Conservation (phyloP, 2,797 vertebrate species). For the Anabas testudineus region DNA sequence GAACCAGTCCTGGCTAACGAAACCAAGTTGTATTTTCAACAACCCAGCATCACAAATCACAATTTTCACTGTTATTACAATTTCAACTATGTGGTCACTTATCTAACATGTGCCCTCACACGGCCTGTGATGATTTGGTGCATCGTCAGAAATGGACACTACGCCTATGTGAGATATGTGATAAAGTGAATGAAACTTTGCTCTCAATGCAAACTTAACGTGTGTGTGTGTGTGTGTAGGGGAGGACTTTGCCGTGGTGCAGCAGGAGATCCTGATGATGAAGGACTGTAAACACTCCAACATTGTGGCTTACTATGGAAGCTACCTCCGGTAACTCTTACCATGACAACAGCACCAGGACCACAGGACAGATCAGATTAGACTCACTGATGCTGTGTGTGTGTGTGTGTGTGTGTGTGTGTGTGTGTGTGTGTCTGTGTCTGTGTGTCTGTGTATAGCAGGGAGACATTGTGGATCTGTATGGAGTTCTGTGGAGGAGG, state of each 20-base stretch:
- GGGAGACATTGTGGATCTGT: constrained; percentile 88
- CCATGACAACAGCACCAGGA: constrained; percentile 5
- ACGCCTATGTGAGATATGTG: no score
- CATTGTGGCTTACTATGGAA: constrained; percentile 94
- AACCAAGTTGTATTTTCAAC: no score
- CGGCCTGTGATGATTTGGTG: no score
- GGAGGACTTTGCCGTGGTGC: constrained; percentile 93
- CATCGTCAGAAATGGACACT: no score
- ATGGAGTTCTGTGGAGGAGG: constrained; percentile 95
- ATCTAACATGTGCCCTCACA: no score
- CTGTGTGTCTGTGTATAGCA: neutral
- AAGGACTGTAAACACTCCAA: constrained; percentile 95
- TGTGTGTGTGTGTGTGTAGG: constrained; percentile 70
- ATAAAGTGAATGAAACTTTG: no score
- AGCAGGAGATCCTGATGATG: constrained; percentile 96
- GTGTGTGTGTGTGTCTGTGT: neutral
- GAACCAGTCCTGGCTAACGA: no score
- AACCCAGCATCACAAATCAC: no score
- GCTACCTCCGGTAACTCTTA: constrained; percentile 88
- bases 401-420: neutral
- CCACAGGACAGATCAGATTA: neutral
- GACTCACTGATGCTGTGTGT: neutral
- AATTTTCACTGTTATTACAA: no score
- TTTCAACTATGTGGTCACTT: no score
- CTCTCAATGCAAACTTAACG: no score